Evolutionary conservation across 2,113 vertebrate species (phyloP).

Genomic region (Hippolais icterina): DNA sequence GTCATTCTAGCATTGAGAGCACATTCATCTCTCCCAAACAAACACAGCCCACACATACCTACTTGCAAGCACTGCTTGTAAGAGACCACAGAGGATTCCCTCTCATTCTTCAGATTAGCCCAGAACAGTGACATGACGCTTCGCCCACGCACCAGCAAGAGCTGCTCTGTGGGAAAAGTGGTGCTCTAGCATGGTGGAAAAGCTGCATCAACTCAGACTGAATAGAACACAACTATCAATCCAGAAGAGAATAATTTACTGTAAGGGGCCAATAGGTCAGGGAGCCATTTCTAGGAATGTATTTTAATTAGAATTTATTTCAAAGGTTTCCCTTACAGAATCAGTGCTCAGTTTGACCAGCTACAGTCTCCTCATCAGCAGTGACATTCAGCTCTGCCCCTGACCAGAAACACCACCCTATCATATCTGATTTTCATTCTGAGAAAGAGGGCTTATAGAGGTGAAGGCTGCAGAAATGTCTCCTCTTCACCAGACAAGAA

Average conservation of each 20-base stretch:
- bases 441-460: background rate
- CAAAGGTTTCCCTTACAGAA: slow-evolving; percentile 51
- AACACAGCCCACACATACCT: slow-evolving; percentile 57
- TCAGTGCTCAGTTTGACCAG: background rate
- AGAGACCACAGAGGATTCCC: slow-evolving; percentile 79
- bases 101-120: slow-evolving; percentile 54
- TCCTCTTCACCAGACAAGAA: background rate
- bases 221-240: slow-evolving; percentile 42
- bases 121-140: slow-evolving; percentile 62
- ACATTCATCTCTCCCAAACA: slow-evolving; percentile 61
- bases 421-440: background rate
- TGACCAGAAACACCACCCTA: background rate
- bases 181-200: slow-evolving; percentile 67
- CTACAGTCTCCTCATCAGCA: background rate
- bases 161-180: slow-evolving; percentile 58
- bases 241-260: slow-evolving; percentile 72
- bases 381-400: slow-evolving; percentile 1
- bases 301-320: slow-evolving; percentile 13
- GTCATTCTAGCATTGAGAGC: slow-evolving; percentile 24
- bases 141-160: background rate
- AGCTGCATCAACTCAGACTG: slow-evolving; percentile 47
- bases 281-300: slow-evolving; percentile 75
- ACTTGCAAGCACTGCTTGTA: slow-evolving; percentile 63
- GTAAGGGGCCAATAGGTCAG: slow-evolving; percentile 66
- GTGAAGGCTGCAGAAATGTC: background rate